phyloP scores from a whole-genome alignment of 35 echinoderm and acorn worm genomes.

The Heliocidaris erythrogramma region DNA sequence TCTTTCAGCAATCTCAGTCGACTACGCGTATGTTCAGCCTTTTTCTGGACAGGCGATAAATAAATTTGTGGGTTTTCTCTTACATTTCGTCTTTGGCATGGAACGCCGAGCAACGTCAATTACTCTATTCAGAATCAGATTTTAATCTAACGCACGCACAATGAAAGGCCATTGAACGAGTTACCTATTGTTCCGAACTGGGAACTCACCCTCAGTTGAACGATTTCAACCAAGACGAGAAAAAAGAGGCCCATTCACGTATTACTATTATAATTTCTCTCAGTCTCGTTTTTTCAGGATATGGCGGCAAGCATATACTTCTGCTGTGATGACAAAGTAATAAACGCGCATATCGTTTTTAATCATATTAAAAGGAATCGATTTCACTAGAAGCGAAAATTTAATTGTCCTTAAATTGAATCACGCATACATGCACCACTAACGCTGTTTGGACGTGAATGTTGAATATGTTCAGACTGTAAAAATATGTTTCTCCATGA shows the following conservation, averaged over 20 bases:
- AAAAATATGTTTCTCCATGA: too few relatives aligned
- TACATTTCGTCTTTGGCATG: slow-evolving; percentile 18
- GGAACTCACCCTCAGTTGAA: slow-evolving; percentile 28
- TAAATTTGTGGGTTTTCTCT: slow-evolving; percentile 47
- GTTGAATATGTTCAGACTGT: not conserved
- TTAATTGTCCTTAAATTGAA: not conserved
- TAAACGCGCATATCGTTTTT: not conserved
- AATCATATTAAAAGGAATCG: slow-evolving; percentile 12
- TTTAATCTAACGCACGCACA: slow-evolving; percentile 34
- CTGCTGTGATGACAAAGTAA: not conserved
- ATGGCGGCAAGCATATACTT: not conserved
- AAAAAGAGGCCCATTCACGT: not conserved
- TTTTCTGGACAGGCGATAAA: slow-evolving; percentile 25
- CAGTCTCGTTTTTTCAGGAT: not conserved
- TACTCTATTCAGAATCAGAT: slow-evolving; percentile 39
- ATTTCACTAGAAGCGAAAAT: not conserved
- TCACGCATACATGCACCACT: not conserved
- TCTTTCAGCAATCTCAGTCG: not conserved
- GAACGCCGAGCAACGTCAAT: slow-evolving; percentile 29
- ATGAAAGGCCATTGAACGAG: slow-evolving; percentile 46
- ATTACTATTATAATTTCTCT: not conserved
- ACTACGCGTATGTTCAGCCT: slow-evolving; percentile 20
- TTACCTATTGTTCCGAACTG: slow-evolving; percentile 29
- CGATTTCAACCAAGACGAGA: not conserved
- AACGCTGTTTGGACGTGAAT: not conserved